These are phyloP conservation scores for Anoplopoma fimbria DNA, from an alignment of 2,113 vertebrate genomes.

Conservation along the genomic window DNA sequence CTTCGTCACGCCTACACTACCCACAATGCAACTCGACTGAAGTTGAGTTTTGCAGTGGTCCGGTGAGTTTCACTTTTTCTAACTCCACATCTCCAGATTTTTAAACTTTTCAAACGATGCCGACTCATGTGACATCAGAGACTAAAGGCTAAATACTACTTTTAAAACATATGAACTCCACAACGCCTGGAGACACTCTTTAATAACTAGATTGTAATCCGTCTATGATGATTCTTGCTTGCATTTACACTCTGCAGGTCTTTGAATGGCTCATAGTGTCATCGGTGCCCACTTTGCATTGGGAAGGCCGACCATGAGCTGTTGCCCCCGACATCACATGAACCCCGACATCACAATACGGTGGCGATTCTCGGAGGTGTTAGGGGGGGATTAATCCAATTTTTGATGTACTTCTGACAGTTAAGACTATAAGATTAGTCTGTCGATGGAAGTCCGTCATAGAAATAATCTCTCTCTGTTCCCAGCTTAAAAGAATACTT, in stretches of 20 bases:
- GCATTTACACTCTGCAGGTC: background rate
- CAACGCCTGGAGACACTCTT: background rate
- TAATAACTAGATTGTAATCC: background rate
- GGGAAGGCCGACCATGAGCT: no score
- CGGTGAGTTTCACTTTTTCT: background rate
- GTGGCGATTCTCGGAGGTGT: no score
- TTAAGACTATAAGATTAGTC: no score
- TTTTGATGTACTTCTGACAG: no score
- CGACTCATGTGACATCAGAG: no score
- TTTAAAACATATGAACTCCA: background rate
- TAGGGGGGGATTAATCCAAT: no score
- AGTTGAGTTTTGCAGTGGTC: background rate
- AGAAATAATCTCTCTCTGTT: background rate
- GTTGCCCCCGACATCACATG: no score
- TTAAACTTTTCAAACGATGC: background rate
- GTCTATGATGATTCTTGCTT: background rate
- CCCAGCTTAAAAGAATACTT: background rate
- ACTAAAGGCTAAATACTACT: no score
- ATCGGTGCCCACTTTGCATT: no score
- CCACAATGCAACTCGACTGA: background rate
- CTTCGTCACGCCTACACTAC: background rate
- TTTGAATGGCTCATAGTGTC: background rate
- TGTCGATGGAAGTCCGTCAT: no score
- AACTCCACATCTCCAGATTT: background rate
- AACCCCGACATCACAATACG: no score